Evolutionary conservation across 2,113 vertebrate genomes (phyloP), one percentile per base, ranked within the genome.

Genomic region (Onychostruthus taczanowskii): DNA sequence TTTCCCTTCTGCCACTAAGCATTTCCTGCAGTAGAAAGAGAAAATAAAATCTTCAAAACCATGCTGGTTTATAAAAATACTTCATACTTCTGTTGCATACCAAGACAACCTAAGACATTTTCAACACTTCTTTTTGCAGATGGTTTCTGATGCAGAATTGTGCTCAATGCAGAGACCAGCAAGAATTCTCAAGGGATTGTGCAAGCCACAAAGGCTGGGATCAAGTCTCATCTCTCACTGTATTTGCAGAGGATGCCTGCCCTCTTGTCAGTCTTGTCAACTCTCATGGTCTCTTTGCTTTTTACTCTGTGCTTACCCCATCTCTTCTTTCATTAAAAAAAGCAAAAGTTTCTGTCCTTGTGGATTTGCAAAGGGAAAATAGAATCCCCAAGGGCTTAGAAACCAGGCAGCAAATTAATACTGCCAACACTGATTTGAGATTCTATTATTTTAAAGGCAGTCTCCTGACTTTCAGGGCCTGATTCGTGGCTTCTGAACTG

Each of bases 391-490:
- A 93, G 72, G 63, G 91, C 67, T 93, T 77, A 85, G 84, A 91
- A 91, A 96, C 72, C 73, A 93, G 87, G 91, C 79, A 93, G 72
- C 84, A 95, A 96, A 96, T 96, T 97, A 94, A 95, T 93, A 91
- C 83, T 88, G 78, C 82, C 84, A 94, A 72, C 85, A 91, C 43
- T 84, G 72, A 96, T 94, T 94, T 28, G 68, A 90, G 93, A 70
- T 90, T 86, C 90, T 86, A 30, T 90, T 88, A 84, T 95, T 95
- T 94, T 97, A 92, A 94, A 95, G 73, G 76, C 89, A 81, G 44
- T 82, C 66, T 90, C 69, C 64, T 89, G 89, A 78, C 61, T 90
- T 94, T 86, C 87, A 75, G 77, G 80, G 86, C 56, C 93, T 89
- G 85, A 93, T 95, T 94, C 8, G 1, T 70, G 59, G 79, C 79